Base-by-base conservation (phyloP, 2,797 vertebrate species). In the Sebastes matsubarae region DNA sequence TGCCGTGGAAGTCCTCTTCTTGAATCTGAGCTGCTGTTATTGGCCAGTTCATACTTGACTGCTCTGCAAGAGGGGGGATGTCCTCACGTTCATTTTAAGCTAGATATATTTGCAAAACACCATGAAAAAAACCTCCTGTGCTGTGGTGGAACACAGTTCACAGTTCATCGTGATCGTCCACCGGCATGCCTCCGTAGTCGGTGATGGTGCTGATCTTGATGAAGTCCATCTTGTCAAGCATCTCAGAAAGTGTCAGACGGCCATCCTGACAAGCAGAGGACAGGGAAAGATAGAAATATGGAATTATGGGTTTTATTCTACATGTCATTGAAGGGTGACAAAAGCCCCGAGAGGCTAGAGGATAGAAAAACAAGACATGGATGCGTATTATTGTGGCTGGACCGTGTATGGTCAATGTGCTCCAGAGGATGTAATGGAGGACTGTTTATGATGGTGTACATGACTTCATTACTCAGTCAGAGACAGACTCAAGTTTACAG, bases 141-240 rank as follows among this genome's bases (percentile, higher is more conserved):
- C 54, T 30, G n/a, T 6, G 16, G 8, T 2, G 32, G 34, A 1
- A 8, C 1, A 6, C 3, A 2, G 10, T 7, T 94, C 80, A 96
- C 29, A 96, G 87, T 61, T 96, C 96, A 30, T 96, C 94, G 1
- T 95, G 96, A 1, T 58, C 81, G 0, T 83, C 88, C 65, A 91
- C 77, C 64, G 71, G 79, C 91, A 96, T 90, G 24, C 68, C 86
- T 52, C 96, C 96, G 3, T 90, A 96, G 86, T 96, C 96, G 0
- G 95, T 96, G 72, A 96, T 89, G 61, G 93, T 95, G 85, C 96
- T 96, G 85, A 58, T 86, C 61, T 82, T 93, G 78, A 96, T 75
- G 72, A 54, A 81, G 14, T 95, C 92, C 27, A 88, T 8, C 20
- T 93, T 86, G 64, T 96, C 88, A 30, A 96, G 75, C 57, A 96